Base-by-base conservation (phyloP, 2,113 vertebrate species). In the Xiphorhynchus elegans region DNA sequence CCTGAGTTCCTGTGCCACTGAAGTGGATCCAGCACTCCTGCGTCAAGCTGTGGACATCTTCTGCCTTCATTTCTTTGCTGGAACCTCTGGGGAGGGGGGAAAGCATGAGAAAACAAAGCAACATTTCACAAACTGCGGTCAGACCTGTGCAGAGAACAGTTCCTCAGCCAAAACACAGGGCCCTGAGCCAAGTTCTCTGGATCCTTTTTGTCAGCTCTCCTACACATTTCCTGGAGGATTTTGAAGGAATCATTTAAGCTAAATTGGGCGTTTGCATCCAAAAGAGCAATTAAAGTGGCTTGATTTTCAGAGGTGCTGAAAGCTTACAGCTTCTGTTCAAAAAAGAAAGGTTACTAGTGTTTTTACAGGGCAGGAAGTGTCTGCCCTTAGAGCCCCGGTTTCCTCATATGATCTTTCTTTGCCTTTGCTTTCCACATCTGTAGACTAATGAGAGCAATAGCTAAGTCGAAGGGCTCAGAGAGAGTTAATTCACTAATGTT, bases 301-400 rank as follows among this genome's bases (percentile, higher is more conserved):
- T 90, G 72, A 83, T 95, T 94, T 96, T 94, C 83, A 81, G 79
- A 94, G 35, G 40, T 24, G 28, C 23, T 92, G 88, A 96, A 94
- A 94, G 69, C 75, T 81, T 90, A 40, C 56, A 89, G 60, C 60
- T 94, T 90, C 93, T 90, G 33, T 82, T 90, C 21, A 62, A 50
- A 72, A 79, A 33, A 31, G 31, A 89, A 94, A 79, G n/a, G 24
- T 53, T 59, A 40, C 53, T 46, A 37, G 13, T 0, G 18, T 44
- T 82, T 96, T 80, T 44, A 53, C 23, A 56, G 31, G 56, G 28
- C 49, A 86, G 60, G 49, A 74, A 56, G 47, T 39, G 17, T 9
- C 40, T 84, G 69, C 68, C 79, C 52, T 88, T 56, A n/a, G 85
- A 91, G 20, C 68, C 31, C 19, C 26, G 12, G 39, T 42, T 59